Evolutionary conservation across 1,140 invertebrate genomes (phyloP).

Genomic region (Diorhabda elongata): DNA sequence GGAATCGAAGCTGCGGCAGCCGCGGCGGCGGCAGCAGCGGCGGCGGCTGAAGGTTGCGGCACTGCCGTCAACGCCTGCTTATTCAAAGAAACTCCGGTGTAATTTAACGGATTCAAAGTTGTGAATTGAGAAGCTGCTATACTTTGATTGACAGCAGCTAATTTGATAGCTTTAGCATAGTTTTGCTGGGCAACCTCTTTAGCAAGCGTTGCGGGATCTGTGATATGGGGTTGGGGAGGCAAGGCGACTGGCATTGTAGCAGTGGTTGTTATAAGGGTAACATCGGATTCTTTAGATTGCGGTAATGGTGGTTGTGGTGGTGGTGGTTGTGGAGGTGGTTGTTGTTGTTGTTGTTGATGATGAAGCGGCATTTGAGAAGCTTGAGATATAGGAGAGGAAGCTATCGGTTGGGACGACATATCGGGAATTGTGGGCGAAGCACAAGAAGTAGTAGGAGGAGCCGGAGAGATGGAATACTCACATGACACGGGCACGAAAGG

Average conservation of each 20-base stretch:
- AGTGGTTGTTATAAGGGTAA: slow-evolving; percentile 23
- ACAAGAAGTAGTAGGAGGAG: slow-evolving; percentile 38
- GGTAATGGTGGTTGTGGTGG: slow-evolving; percentile 28
- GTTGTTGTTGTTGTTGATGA: slow-evolving; percentile 19
- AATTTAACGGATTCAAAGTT: slow-evolving; percentile 63
- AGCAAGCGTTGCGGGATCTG: slow-evolving; percentile 61
- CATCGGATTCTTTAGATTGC: slow-evolving; percentile 25
- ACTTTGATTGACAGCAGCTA: slow-evolving; percentile 54
- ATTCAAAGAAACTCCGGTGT: slow-evolving; percentile 74
- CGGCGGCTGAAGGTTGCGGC: slow-evolving; percentile 27
- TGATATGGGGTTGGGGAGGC: slow-evolving; percentile 26
- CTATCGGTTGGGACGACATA: slow-evolving; percentile 18
- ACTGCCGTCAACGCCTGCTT: slow-evolving; percentile 52
- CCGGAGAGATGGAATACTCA: slow-evolving; percentile 77
- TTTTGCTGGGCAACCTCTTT: slow-evolving; percentile 76
- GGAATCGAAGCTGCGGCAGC: slow-evolving; percentile 1
- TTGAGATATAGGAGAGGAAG: slow-evolving; percentile 15
- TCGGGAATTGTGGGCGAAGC: slow-evolving; percentile 36
- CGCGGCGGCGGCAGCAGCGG: background rate
- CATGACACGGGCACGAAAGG: slow-evolving; percentile 89
- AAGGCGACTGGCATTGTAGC: slow-evolving; percentile 16
- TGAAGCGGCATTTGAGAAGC: slow-evolving; percentile 6
- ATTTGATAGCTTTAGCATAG: slow-evolving; percentile 64
- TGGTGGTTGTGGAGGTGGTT: slow-evolving; percentile 33
- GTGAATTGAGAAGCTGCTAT: slow-evolving; percentile 36